A percentile compares a stretch with the other conserved stretches of the same genome.
These are phyloP conservation scores for Tangara arthus DNA, from an alignment of 2,797 vertebrate species.

Conservation along the genomic window DNA sequence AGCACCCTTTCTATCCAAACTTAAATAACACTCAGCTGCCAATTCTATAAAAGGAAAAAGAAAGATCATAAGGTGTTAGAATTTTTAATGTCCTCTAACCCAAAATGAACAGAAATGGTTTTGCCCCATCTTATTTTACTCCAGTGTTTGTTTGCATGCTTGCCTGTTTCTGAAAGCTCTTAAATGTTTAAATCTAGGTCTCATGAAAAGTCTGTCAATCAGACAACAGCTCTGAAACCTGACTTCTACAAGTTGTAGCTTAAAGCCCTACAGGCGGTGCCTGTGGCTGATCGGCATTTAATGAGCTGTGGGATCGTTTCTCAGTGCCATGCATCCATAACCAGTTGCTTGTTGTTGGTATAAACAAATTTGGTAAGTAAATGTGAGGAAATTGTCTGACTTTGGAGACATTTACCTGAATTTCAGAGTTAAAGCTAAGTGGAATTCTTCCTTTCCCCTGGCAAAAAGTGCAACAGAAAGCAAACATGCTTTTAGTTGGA, in stretches of 20 bases:
- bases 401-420: constrained; percentile 40
- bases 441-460: constrained; percentile 32
- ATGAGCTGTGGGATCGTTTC: constrained; percentile 34
- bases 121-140: not conserved
- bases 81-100: not conserved
- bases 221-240: constrained; percentile 12
- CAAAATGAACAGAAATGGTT: not conserved
- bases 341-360: constrained; percentile 8
- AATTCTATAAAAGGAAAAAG: not conserved
- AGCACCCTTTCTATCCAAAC: not conserved
- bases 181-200: constrained; percentile 15
- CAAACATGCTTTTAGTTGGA: constrained; percentile 57
- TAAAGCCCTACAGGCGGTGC: constrained; percentile 46
- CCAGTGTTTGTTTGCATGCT: not conserved
- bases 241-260: constrained; percentile 29
- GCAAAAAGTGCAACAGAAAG: constrained; percentile 30
- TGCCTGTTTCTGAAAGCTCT: not conserved
- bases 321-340: not conserved
- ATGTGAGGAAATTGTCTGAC: constrained; percentile 21
- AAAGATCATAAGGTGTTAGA: not conserved
- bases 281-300: constrained; percentile 42
- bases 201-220: not conserved
- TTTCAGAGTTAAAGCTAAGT: constrained; percentile 53
- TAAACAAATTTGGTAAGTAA: constrained; percentile 42
- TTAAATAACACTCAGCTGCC: not conserved